A percentile compares a stretch with the other conserved stretches of the same genome.
These are phyloP conservation scores for Pelagia noctiluca DNA, from an alignment of 30 jellyfish, hydroid and myxozoan genomes.

Conservation along the genomic window DNA sequence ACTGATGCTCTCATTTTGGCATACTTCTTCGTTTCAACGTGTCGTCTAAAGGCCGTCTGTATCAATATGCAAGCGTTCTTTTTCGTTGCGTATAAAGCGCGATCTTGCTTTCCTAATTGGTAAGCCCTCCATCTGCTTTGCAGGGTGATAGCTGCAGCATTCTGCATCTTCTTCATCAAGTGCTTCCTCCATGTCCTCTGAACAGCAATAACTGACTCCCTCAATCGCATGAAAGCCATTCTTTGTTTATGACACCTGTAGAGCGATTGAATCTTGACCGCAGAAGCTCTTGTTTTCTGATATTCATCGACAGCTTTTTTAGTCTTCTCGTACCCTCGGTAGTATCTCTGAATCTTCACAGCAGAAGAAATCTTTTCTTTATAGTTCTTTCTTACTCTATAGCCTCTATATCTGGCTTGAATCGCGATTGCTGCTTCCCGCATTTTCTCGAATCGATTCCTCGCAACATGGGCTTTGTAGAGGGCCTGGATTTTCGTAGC, in stretches of 20 bases:
- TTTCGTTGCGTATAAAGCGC: constrained; percentile 10
- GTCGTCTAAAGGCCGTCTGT: constrained; percentile 43
- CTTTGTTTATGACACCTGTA: constrained; percentile 19
- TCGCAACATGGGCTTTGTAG: constrained; percentile 22
- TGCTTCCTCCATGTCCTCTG: constrained; percentile 9
- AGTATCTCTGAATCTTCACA: constrained; percentile 42
- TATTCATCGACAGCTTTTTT: constrained; percentile 11
- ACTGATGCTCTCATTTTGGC: constrained; percentile 20
- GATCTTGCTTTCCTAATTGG: not conserved
- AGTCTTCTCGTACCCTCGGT: constrained; percentile 19
- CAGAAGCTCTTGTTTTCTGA: constrained; percentile 18
- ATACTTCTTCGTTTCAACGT: constrained; percentile 4
- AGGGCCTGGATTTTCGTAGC: constrained; percentile 39
- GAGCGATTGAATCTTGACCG: constrained; percentile 56
- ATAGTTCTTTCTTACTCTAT: not conserved
- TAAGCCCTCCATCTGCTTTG: constrained; percentile 58
- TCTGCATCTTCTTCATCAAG: not conserved
- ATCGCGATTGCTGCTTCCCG: constrained; percentile 43
- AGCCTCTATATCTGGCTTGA: constrained; percentile 38
- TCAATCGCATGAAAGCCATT: constrained; percentile 7
- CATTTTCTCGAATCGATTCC: constrained; percentile 12
- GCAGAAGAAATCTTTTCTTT: not conserved
- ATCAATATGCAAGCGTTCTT: constrained; percentile 36
- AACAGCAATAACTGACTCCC: constrained; percentile 10
- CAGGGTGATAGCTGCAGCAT: constrained; percentile 43